Evolutionary conservation across 1,140 invertebrate species (phyloP), one percentile per base, ranked within the genome.

Genomic region (Aricia agestis): DNA sequence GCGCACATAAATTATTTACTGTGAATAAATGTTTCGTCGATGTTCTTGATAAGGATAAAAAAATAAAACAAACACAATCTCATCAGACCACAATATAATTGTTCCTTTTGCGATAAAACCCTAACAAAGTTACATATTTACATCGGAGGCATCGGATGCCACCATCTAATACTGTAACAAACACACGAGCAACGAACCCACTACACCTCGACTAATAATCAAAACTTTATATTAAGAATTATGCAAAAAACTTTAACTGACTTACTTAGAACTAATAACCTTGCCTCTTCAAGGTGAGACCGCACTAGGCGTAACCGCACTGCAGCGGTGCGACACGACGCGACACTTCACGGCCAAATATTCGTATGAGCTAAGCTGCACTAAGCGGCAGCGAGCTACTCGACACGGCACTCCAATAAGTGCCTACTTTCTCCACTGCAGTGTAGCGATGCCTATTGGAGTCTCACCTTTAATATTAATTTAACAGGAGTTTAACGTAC

Each of bases 121-220:
- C 85, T 90, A 90, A 90, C 83, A 84, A 84, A 84, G 76, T 84
- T 88, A 88, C 87, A 87, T 90, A 90, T 85, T 87, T 79, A 81
- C 80, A 79, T 82, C 84, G 83, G 85, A 87, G 86, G 85, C 87
- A 86, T 86, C 79, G 79, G 79, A 88, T 85, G 82, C 84, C 85
- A 85, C 77, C 74, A 80, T 80, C 83, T 89, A 87, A 86, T 86
- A 87, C 84, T 88, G 85, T 83, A 83, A 89, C 76, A 73, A 76
- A 75, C 75, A 75, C 70, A 61, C 66, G 73, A 72, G 52, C 25
- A 59, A 61, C 17, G 52, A 57, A 69, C 57, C 32, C 59, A 63
- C 59, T 61, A 69, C 68, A 36, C 59, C 31, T 61, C n/a, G 11
- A 41, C 61, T 69, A 61, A 63, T 63, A 61, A 63, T 69, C 18